Conservation (phyloP, 2,888 invertebrate genomes). For the Pheosia gnoma region DNA sequence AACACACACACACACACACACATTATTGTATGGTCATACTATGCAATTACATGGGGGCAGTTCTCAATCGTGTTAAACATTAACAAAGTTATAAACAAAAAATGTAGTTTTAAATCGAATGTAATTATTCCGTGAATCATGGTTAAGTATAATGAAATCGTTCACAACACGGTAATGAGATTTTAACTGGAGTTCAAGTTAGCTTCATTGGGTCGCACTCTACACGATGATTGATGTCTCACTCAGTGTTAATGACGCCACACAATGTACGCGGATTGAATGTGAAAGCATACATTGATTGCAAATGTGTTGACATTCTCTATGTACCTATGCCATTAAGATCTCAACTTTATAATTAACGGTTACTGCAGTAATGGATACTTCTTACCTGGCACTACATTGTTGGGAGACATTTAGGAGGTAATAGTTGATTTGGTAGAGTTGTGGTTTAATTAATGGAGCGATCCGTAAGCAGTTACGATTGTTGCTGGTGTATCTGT, state of each 20-base stretch:
- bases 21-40: no score
- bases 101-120: background rate
- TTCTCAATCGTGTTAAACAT: background rate
- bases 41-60: no score
- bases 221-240: conserved; percentile 33
- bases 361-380: no score
- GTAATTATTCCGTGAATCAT: background rate
- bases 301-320: conserved; percentile 7
- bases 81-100: background rate
- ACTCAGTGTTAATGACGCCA: conserved; percentile 26
- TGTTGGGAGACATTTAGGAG: no score
- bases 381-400: no score
- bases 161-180: conserved; percentile 38
- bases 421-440: no score
- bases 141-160: conserved; percentile 35
- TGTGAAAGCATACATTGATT: conserved; percentile 15
- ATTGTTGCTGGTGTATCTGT: no score
- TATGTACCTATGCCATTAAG: background rate
- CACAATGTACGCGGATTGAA: conserved; percentile 12
- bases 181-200: conserved; percentile 43
- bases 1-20: no score
- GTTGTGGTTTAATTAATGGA: no score
- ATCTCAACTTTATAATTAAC: no score
- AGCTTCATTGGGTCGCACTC: conserved; percentile 33
- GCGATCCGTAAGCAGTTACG: no score